Conservation (phyloP, 2,797 vertebrate species). For the Serranus cabrilla region DNA sequence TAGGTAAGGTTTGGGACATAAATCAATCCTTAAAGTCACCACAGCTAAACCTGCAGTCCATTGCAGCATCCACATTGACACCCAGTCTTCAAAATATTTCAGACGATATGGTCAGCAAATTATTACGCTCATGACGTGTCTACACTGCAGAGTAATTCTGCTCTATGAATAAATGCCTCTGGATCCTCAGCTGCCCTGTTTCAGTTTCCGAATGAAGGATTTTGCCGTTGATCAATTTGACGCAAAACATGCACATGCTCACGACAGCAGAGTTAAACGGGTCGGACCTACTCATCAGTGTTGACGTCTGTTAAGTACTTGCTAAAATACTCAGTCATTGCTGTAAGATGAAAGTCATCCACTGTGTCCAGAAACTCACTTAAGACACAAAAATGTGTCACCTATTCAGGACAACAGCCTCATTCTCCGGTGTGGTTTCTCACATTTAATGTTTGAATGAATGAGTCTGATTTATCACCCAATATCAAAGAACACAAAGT, state of each 20-base stretch:
- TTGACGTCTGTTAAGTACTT: constrained; percentile 69
- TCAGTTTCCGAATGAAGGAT: constrained; percentile 14
- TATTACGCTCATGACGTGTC: neutral
- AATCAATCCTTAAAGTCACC: neutral
- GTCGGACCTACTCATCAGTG: constrained; percentile 59
- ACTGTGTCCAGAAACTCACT: constrained; percentile 37
- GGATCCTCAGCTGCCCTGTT: neutral
- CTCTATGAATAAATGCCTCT: neutral
- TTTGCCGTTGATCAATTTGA: constrained; percentile 24
- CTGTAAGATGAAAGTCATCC: constrained; percentile 65
- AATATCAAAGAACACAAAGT: neutral
- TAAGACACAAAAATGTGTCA: constrained; percentile 32
- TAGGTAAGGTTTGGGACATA: neutral
- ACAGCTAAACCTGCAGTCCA: neutral
- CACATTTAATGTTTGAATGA: constrained; percentile 4
- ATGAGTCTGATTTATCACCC: constrained; percentile 11
- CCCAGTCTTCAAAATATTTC: neutral
- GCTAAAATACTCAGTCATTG: constrained; percentile 58
- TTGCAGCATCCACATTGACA: neutral
- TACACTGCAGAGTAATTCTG: neutral
- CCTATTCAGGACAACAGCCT: constrained; percentile 24
- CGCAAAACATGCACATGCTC: constrained; percentile 15
- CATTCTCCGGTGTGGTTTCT: constrained; percentile 17
- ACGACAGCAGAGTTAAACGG: constrained; percentile 42
- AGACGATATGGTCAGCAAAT: neutral